Evolutionary conservation across 2,888 invertebrate genomes (phyloP), one percentile per base, ranked within the genome.

Genomic region (Antitype chi): DNA sequence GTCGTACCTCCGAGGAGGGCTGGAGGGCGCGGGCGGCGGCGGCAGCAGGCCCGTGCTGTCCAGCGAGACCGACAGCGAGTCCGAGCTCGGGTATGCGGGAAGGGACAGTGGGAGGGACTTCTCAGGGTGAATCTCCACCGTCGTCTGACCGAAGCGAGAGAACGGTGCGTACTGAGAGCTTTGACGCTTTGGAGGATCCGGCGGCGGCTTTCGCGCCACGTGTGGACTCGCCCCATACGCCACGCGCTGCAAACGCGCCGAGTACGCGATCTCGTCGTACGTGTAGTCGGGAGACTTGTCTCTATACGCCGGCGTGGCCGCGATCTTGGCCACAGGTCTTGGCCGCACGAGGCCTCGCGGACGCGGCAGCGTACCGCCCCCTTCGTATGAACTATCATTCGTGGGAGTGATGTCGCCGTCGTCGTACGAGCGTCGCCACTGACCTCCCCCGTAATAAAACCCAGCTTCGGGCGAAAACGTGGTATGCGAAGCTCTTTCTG

Each of bases 321-420:
- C 94, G 73, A 97, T 98, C 94, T 99, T 99, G 15, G 98, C 98
- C 23, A 98, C 97, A 0, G 98, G 98, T 70, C 98, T 97, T 9
- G 98, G 98, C 80, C 98, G 97, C 43, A 98, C 98, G 23, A 98
- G 96, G 1, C 98, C 98, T 84, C 98, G 97, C 8, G 99, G 99
- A 74, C 99, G 97, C 0, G 99, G 99, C 81, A 99, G 94, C 0
- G 99, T 99, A 13, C 99, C 99, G 3, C 98, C 98, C 0, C 98
- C 98, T 88, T 98, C 98, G 88, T 97, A 96, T 0, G 94, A 93
- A 80, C 93, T 92, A 85, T 99, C 99, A 92, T 99, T 99, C 67
- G 99, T 99, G 23, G 96, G 96, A 53, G 99, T 99, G 84, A 99
- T 98, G 93, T 99, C 99, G 28, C 99, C 99, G 92, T 99, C 99